Conservation (phyloP, 2,797 vertebrate genomes). For the Gouania willdenowi region DNA sequence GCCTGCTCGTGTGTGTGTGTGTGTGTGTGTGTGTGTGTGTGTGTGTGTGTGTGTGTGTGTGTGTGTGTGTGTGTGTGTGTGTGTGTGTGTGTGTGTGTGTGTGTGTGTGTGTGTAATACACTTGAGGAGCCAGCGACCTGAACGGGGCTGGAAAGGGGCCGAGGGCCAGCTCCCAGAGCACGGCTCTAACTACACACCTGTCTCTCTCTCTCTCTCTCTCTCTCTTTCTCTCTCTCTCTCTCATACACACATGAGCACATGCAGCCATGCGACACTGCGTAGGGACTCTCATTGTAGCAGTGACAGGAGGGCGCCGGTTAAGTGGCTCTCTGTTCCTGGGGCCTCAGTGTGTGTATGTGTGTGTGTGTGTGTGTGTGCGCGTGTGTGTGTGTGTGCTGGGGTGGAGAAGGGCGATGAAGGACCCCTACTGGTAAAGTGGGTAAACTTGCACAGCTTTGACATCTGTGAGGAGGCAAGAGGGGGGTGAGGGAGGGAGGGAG, state of each 20-base stretch:
- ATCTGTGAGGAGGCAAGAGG: conserved; percentile 64
- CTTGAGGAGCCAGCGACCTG: conserved; percentile 43
- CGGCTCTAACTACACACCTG: conserved; percentile 64
- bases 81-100: conserved; percentile 12
- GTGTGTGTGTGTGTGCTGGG: conserved; percentile 36
- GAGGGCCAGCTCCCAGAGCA: conserved; percentile 52
- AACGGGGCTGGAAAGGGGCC: conserved; percentile 43
- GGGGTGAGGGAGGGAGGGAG: conserved; percentile 53
- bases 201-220: conserved; percentile 17
- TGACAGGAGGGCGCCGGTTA: conserved; percentile 71
- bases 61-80: conserved; percentile 30
- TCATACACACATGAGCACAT: background rate
- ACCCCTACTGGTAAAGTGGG: conserved; percentile 85
- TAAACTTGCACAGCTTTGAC: conserved; percentile 77
- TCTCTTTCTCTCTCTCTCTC: background rate
- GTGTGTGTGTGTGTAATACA: conserved; percentile 41
- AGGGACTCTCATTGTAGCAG: conserved; percentile 65
- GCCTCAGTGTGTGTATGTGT: conserved; percentile 21
- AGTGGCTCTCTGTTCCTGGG: conserved; percentile 64
- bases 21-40: conserved; percentile 12
- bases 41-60: conserved; percentile 41
- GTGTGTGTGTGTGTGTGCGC: conserved; percentile 9
- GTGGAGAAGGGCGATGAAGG: conserved; percentile 81
- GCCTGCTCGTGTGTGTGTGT: conserved; percentile 34
- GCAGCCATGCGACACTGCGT: conserved; percentile 46